A percentile compares a stretch with the other conserved stretches of the same genome.
phyloP scores from a whole-genome alignment of 2,797 vertebrate species.

The Bryconaethiops microstoma region DNA sequence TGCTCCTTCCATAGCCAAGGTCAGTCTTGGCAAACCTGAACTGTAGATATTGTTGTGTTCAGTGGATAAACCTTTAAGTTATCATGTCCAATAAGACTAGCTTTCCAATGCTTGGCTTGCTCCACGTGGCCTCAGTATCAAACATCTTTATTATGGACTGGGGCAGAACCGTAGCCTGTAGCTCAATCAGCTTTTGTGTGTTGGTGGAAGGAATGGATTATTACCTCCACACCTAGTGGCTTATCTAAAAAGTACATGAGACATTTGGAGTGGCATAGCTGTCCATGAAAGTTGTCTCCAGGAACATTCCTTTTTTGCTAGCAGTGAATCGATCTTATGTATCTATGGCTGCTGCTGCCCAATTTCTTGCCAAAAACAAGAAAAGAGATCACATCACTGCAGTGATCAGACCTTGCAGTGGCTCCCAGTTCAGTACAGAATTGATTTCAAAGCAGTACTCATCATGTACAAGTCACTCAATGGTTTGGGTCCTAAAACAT shows the following conservation, averaged over 20 bases:
- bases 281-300: neutral
- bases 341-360: neutral
- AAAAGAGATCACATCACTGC: too few relatives aligned
- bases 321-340: conserved; percentile 2
- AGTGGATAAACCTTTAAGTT: conserved; percentile 3
- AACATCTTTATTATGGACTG: conserved; percentile 24
- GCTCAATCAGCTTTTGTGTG: conserved; percentile 31
- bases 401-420: too few relatives aligned
- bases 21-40: neutral
- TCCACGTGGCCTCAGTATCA: conserved; percentile 25
- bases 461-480: too few relatives aligned
- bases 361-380: too few relatives aligned
- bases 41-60: neutral
- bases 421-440: too few relatives aligned
- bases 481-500: too few relatives aligned
- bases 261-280: neutral
- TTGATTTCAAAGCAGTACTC: too few relatives aligned
- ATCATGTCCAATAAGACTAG: conserved; percentile 6
- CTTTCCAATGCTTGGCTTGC: neutral
- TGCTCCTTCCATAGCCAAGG: neutral
- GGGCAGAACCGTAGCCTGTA: conserved; percentile 31
- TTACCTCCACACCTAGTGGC: conserved; percentile 25
- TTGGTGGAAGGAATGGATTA: conserved; percentile 14
- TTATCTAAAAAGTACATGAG: conserved; percentile 39
- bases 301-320: conserved; percentile 2